Conservation (phyloP, 1,140 invertebrate species). For the Globodera ellingtonae region DNA sequence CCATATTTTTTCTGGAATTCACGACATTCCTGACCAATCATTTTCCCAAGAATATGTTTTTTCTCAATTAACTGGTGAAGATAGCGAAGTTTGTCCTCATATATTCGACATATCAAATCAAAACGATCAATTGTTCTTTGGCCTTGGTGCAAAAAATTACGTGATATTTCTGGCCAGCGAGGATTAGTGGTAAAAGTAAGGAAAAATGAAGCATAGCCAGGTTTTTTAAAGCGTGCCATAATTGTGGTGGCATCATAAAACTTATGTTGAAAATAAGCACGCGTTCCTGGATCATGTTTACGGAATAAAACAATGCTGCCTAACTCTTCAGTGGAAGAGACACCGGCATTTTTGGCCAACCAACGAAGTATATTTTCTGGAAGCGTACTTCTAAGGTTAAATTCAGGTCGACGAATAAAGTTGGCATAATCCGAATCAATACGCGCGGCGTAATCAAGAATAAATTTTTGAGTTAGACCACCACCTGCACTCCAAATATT, state of each 20-base stretch:
- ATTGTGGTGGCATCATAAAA: slow-evolving; percentile 12
- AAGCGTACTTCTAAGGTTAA: neutral
- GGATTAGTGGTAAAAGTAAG: neutral
- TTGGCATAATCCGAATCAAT: slow-evolving; percentile 2
- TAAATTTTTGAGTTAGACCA: neutral
- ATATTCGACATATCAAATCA: neutral
- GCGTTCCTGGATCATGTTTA: neutral
- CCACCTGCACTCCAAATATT: neutral
- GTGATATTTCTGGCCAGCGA: neutral
- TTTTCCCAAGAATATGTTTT: slow-evolving; percentile 4
- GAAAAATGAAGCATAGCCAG: neutral
- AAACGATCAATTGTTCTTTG: slow-evolving; percentile 9
- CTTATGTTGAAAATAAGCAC: neutral
- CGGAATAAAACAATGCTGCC: neutral
- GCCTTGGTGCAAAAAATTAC: neutral
- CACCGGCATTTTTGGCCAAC: neutral
- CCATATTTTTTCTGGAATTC: slow-evolving; percentile 5
- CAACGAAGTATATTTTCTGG: neutral
- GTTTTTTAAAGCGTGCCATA: neutral
- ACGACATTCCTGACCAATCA: neutral
- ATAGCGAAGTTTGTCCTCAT: neutral
- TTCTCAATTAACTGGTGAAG: neutral
- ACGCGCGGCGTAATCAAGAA: neutral
- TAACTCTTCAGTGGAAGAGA: neutral
- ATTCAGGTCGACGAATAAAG: neutral